These are phyloP conservation scores for Scaptomyza hsui DNA, from an alignment of 1,140 invertebrate genomes.

Conservation along the genomic window DNA sequence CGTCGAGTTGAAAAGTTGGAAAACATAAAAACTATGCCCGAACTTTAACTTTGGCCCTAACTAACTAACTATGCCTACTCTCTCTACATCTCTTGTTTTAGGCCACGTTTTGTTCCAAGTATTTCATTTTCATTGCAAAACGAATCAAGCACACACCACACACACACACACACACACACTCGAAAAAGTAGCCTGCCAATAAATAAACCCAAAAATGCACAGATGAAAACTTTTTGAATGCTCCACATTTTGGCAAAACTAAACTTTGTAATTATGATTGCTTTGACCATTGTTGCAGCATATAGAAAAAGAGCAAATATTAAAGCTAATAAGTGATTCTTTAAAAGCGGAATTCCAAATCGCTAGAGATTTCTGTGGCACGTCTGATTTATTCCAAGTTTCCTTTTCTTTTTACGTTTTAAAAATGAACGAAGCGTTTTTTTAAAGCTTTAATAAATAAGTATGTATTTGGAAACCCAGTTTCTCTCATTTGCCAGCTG, in stretches of 20 bases:
- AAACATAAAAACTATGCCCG: constrained; percentile 22
- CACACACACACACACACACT: no score
- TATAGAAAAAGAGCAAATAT: background rate
- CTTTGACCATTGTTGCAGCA: background rate
- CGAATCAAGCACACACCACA: constrained; percentile 2
- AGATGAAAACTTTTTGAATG: constrained; percentile 16
- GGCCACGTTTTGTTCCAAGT: constrained; percentile 25
- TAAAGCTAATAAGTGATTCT: no score
- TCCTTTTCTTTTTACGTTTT: background rate
- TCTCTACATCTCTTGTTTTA: constrained; percentile 16
- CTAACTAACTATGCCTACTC: constrained; percentile 23
- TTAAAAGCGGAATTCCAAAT: no score
- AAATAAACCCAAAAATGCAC: background rate
- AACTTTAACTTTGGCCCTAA: constrained; percentile 17
- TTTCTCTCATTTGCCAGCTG: constrained; percentile 28
- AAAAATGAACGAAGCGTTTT: no score
- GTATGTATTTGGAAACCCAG: constrained; percentile 18
- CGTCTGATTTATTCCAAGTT: constrained; percentile 14
- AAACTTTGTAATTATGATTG: constrained; percentile 20
- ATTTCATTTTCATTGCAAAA: constrained; percentile 15
- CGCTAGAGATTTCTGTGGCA: no score
- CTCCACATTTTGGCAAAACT: background rate
- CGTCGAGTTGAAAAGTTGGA: constrained; percentile 39
- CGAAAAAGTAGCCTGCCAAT: background rate
- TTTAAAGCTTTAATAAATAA: constrained; percentile 35